phyloP scores from a whole-genome alignment of 2,888 invertebrate species.

The Hecatera dysodea region DNA sequence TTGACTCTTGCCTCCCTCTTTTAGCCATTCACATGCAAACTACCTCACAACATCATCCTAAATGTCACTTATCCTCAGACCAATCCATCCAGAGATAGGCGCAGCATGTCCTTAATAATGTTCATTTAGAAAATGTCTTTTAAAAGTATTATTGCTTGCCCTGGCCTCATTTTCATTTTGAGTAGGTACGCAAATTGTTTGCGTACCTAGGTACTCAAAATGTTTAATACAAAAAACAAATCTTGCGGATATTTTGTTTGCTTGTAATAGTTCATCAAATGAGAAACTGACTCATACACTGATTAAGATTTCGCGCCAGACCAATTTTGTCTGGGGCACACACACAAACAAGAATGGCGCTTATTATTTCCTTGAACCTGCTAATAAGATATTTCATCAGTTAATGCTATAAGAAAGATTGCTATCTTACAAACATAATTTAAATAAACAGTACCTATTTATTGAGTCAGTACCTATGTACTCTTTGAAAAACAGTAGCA shows the following conservation, averaged over 20 bases:
- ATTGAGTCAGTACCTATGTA: background rate
- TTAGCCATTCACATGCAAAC: too few species aligned
- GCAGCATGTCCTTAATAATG: background rate
- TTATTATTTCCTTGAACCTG: slow-evolving; percentile 19
- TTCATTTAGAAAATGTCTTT: background rate
- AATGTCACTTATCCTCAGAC: background rate
- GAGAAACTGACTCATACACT: background rate
- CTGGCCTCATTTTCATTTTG: background rate
- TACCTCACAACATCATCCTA: too few species aligned
- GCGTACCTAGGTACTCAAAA: too few species aligned
- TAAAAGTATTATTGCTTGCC: too few species aligned
- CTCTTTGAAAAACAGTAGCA: slow-evolving; percentile 11
- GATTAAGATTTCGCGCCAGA: background rate
- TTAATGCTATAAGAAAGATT: slow-evolving; percentile 25
- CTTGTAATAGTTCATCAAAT: background rate
- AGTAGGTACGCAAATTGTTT: too few species aligned
- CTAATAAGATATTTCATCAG: slow-evolving; percentile 28
- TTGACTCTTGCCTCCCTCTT: too few species aligned
- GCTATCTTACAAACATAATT: slow-evolving; percentile 8
- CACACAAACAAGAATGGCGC: slow-evolving; percentile 20
- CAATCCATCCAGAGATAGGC: background rate
- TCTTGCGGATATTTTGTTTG: slow-evolving; percentile 1
- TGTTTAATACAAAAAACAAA: too few species aligned
- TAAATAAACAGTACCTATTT: background rate
- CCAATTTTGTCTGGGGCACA: slow-evolving; percentile 7